Evolutionary conservation across 2,113 vertebrate genomes (phyloP).

Genomic region (Thamnophis sirtalis): DNA sequence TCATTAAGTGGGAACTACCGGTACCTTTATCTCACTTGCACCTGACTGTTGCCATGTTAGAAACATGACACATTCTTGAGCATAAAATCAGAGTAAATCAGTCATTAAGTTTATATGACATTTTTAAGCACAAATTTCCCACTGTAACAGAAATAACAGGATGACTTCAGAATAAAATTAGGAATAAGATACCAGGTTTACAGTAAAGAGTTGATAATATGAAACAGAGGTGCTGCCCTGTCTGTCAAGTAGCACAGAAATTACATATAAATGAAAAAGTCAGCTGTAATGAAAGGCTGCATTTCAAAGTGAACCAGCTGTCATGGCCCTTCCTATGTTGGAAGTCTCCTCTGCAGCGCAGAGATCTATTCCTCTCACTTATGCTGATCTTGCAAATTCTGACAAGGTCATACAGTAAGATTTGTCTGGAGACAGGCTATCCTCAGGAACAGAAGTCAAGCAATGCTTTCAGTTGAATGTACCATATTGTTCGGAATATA

Average conservation of each 20-base stretch:
- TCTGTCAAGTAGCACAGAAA: slow-evolving; percentile 8
- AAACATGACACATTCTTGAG: not conserved
- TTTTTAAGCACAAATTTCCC: slow-evolving; percentile 23
- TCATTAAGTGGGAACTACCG: not conserved
- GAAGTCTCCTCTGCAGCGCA: not conserved
- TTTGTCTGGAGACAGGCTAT: slow-evolving; percentile 39
- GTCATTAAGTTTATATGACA: not conserved
- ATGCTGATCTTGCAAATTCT: slow-evolving; percentile 42
- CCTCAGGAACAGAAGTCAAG: slow-evolving; percentile 12
- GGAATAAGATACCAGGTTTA: not conserved
- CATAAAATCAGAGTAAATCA: not conserved
- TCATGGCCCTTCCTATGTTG: not conserved
- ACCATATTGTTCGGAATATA: no score
- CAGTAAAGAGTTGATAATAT: not conserved
- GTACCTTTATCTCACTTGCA: not conserved
- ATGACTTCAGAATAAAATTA: not conserved
- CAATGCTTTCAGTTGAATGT: slow-evolving; percentile 27
- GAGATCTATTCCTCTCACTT: not conserved
- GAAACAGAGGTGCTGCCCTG: not conserved
- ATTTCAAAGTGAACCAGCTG: not conserved
- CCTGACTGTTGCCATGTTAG: not conserved
- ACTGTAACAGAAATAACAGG: slow-evolving; percentile 19
- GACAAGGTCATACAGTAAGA: slow-evolving; percentile 23
- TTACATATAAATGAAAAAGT: slow-evolving; percentile 6
- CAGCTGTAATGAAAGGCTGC: slow-evolving; percentile 15